Percentiles rank a stretch among this genome's conserved stretches.
Evolutionary conservation across 2,113 vertebrate species (phyloP).

Genomic region (Chaetops frenatus): DNA sequence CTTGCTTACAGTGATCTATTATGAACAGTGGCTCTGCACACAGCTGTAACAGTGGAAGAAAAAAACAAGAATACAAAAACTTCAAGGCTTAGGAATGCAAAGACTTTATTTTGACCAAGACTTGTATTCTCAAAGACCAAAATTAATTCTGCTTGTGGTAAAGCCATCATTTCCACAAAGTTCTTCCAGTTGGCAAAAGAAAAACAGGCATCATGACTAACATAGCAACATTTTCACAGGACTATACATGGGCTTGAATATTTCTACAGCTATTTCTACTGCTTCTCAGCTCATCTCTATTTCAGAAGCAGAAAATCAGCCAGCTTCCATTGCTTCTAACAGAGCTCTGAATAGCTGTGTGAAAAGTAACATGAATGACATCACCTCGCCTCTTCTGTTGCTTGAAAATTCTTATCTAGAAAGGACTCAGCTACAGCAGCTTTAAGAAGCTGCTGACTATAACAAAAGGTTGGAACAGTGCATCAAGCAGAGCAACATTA

Average conservation of each 20-base stretch:
- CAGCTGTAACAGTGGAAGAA: neutral
- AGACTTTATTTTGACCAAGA: slow-evolving; percentile 1
- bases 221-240: neutral
- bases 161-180: neutral
- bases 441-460: neutral
- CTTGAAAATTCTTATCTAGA: neutral
- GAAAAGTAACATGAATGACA: neutral
- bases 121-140: neutral
- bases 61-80: neutral
- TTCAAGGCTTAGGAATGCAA: neutral
- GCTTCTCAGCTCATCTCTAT: neutral
- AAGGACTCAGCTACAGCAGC: neutral
- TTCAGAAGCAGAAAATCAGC: neutral
- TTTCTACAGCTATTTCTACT: neutral
- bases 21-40: neutral
- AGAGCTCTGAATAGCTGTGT: neutral
- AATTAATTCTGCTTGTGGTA: neutral
- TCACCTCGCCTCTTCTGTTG: neutral
- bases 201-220: neutral
- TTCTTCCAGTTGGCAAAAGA: neutral
- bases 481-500: neutral
- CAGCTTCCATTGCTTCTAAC: neutral
- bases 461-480: neutral
- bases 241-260: neutral
- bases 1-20: neutral